These are phyloP conservation scores for Malthinus flaveolus DNA, from an alignment of 2,888 invertebrate genomes.

Conservation along the genomic window DNA sequence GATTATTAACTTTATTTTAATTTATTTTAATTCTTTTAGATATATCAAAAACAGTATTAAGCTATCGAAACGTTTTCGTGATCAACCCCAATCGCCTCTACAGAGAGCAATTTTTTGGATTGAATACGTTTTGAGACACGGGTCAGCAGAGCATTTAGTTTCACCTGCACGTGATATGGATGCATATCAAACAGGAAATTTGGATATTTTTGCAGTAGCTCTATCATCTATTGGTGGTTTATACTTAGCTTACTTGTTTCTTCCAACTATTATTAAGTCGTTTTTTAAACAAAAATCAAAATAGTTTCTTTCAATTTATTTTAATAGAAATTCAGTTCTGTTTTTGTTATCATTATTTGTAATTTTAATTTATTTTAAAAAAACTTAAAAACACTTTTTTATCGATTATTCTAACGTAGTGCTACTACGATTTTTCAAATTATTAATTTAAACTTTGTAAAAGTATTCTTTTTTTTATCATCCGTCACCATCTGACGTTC, in stretches of 20 bases:
- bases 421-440: too few relatives aligned
- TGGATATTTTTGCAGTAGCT: slow-evolving; percentile 29
- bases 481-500: too few relatives aligned
- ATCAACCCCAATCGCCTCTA: slow-evolving; percentile 34
- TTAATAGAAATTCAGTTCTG: too few relatives aligned
- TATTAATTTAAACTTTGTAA: too few relatives aligned
- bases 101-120: slow-evolving; percentile 34
- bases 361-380: too few relatives aligned
- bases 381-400: too few relatives aligned
- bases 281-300: not conserved
- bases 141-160: slow-evolving; percentile 28
- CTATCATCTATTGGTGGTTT: not conserved
- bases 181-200: slow-evolving; percentile 28
- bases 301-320: too few relatives aligned
- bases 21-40: slow-evolving; percentile 21
- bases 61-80: slow-evolving; percentile 32
- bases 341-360: too few relatives aligned
- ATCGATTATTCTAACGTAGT: too few relatives aligned
- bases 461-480: too few relatives aligned
- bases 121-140: slow-evolving; percentile 33
- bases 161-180: slow-evolving; percentile 30
- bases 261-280: slow-evolving; percentile 7
- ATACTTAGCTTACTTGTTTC: slow-evolving; percentile 16
- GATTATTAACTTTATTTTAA: not conserved
- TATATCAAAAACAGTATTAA: slow-evolving; percentile 31